Evolutionary conservation across 2,888 invertebrate species (phyloP).

Genomic region (Oscheius sp.): DNA sequence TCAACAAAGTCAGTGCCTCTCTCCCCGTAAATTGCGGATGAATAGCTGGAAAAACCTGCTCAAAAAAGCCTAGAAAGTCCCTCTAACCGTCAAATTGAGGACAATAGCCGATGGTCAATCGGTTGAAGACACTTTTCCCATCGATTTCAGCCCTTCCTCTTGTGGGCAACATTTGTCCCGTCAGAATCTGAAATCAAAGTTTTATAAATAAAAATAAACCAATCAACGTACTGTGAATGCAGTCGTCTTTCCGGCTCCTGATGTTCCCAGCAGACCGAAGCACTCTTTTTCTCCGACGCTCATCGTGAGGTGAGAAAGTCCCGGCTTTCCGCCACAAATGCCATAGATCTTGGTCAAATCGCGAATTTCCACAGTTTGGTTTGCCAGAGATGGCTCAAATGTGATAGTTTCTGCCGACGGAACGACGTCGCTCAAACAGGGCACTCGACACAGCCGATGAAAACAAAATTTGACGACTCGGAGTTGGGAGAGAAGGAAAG

Average conservation of each 20-base stretch:
- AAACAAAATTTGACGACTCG: constrained; percentile 23
- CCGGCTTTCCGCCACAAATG: too few relatives aligned
- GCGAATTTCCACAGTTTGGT: too few relatives aligned
- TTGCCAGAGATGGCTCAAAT: too few relatives aligned
- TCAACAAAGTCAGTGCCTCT: constrained; percentile 52
- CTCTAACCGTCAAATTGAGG: constrained; percentile 67
- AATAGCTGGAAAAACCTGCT: constrained; percentile 58
- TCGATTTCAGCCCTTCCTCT: constrained; percentile 48
- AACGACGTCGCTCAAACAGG: too few relatives aligned
- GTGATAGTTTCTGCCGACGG: too few relatives aligned
- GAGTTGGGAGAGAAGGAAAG: background rate
- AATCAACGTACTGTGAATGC: constrained; percentile 43
- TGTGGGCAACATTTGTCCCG: constrained; percentile 42
- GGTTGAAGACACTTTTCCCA: constrained; percentile 30
- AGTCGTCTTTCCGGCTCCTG: constrained; percentile 64
- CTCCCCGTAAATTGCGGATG: constrained; percentile 57
- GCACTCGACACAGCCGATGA: too few relatives aligned
- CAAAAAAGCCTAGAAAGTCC: constrained; percentile 68
- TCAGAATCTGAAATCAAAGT: constrained; percentile 44
- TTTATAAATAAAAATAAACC: background rate
- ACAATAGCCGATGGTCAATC: constrained; percentile 59
- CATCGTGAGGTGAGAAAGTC: too few relatives aligned
- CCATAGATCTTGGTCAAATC: too few relatives aligned
- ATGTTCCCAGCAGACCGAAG: constrained; percentile 62
- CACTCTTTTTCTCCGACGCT: too few relatives aligned